Percentiles rank a stretch among this genome's conserved stretches.
Evolutionary conservation across 2,113 vertebrate species (phyloP).

Genomic region (Ranitomeya imitator): DNA sequence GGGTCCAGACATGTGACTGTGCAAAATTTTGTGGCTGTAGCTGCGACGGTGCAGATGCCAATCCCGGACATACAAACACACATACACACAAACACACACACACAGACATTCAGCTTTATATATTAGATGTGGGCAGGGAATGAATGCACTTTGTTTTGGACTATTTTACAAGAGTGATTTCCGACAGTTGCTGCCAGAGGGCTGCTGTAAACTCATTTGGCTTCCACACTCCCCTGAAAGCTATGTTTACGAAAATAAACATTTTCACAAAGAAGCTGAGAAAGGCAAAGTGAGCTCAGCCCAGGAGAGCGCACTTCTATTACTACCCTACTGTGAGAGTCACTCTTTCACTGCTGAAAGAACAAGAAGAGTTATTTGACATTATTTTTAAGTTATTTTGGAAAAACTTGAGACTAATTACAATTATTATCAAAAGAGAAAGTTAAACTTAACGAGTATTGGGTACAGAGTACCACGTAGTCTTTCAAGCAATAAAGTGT

Average conservation of each 20-base stretch:
- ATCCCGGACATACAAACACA: no score
- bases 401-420: not conserved
- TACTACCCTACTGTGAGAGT: not conserved
- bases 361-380: not conserved
- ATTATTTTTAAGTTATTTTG: not conserved
- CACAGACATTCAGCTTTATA: no score
- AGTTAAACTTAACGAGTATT: no score
- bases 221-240: constrained; percentile 40
- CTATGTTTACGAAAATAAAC: constrained; percentile 39
- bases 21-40: no score
- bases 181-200: constrained; percentile 38
- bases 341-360: not conserved
- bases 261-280: constrained; percentile 27
- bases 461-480: no score
- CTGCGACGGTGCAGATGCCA: no score
- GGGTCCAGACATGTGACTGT: no score
- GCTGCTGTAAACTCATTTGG: constrained; percentile 40
- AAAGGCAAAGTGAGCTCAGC: not conserved
- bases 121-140: not conserved
- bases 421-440: not conserved
- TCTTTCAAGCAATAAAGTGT: no score
- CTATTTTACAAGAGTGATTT: constrained; percentile 33
- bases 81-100: no score
- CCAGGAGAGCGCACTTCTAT: not conserved
- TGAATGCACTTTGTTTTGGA: constrained; percentile 22